Base-by-base conservation (phyloP, 2,888 invertebrate species). In the Sacculina carcini region DNA sequence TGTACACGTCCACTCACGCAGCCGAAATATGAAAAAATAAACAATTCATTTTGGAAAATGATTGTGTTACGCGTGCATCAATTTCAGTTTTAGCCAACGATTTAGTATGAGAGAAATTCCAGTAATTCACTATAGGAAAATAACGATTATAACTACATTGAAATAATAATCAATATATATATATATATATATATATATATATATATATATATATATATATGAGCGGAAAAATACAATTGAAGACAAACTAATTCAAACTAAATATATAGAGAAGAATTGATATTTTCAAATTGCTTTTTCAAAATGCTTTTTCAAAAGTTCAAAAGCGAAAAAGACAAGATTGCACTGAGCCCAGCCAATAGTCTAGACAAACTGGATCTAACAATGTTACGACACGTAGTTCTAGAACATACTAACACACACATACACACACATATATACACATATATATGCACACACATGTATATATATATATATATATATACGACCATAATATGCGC, bases 131-230 rank as follows among this genome's bases (percentile, higher is more conserved):
- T n/a, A n/a, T n/a, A n/a, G n/a, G n/a, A n/a, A n/a, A n/a, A n/a
- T n/a, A n/a, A n/a, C n/a, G n/a, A n/a, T n/a, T n/a, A n/a, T n/a
- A 14, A 5, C 14, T 12, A 3, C 34, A 9, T 9, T 5, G 7
- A 34, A n/a, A 1, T 34, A 34, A 10, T 10, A 10, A 34, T 34
- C 1, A 2, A 34, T 14, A 34, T 12, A 34, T 48, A 14, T 34
- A 34, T 48, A 34, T 23, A 50, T 42, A 40, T 21, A 42, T 50
- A 53, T 54, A 53, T 57, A 50, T 53, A 54, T 48, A 54, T 55
- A 54, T 55, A 55, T 56, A 55, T 57, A 57, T 57, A 53, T 52
- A 54, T 52, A 56, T 57, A 54, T 53, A 57, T 57, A 55, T 57
- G 57, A 56, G 57, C 53, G 56, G 48, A 53, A 50, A 52, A 50